Base-by-base conservation (phyloP, 2,888 invertebrate genomes). In the Drosophila atroscutellata region DNA sequence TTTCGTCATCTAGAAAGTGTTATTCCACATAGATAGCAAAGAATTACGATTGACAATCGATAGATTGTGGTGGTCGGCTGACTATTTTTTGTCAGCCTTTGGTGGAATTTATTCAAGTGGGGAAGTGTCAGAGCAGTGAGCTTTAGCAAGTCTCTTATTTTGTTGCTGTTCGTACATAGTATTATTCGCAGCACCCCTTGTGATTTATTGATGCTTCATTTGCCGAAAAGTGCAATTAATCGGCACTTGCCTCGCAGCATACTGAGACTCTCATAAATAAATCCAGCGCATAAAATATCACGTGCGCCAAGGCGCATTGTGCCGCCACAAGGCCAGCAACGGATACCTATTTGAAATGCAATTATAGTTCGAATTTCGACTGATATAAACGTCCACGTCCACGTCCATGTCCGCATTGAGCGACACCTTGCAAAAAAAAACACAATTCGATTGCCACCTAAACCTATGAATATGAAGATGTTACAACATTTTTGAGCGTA, bases 311-410 rank as follows among this genome's bases (percentile, higher is more conserved):
- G 65, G 63, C 83, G 57, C 75, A 64, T 56, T 78, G 78, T 52
- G 42, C 63, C 51, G 65, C 47, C 28, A 30, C 86, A 85, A 85
- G 85, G 85, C 73, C 81, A 82, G 47, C 77, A 73, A 45, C 47
- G 59, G 28, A 57, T 24, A 57, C 47, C 75, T 90, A 77, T 88
- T 85, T 85, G 74, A 88, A 83, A 83, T 88, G 89, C 90, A 69
- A 77, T 88, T 85, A 77, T 61, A 70, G 80, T 79, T 64, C 82
- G 61, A 54, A 74, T 74, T 77, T 72, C 20, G 66, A 52, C 72
- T 57, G 63, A 55, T 72, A 70, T 52, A 77, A 36, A 28, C 28
- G n/a, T 39, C 20, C 28, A 56, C 56, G 61, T 56, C 57, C 77
- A 84, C 56, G 61, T 56, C 57, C 77, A 84, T 69, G 89, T 86